Conservation (phyloP, 2,797 vertebrate species). For the Etheostoma nigrum region DNA sequence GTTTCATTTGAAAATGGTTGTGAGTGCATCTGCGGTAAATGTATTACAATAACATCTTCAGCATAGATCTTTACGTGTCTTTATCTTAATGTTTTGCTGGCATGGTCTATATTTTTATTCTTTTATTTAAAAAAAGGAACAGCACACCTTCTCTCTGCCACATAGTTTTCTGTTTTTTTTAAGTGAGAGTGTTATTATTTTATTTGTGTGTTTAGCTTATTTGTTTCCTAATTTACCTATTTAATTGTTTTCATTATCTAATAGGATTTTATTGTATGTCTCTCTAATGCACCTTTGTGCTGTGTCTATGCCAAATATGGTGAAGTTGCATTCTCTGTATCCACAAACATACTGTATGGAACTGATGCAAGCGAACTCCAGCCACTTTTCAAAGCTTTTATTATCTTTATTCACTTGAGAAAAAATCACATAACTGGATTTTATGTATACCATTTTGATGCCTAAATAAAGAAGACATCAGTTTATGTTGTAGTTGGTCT, state of each 20-base stretch:
- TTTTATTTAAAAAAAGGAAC: neutral
- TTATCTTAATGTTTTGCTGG: neutral
- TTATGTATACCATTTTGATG: too few species aligned
- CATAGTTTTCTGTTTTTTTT: neutral
- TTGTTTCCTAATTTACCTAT: neutral
- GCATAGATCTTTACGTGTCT: neutral
- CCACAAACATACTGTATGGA: too few species aligned
- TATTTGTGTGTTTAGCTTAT: too few species aligned
- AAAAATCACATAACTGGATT: too few species aligned
- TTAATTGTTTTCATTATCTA: neutral
- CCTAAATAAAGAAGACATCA: too few species aligned
- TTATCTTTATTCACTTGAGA: too few species aligned
- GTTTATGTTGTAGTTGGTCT: neutral
- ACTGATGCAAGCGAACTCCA: too few species aligned
- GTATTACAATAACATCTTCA: neutral
- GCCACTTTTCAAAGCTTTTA: too few species aligned
- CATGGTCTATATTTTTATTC: neutral
- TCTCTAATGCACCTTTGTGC: neutral
- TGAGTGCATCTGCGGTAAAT: neutral
- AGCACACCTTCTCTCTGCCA: neutral
- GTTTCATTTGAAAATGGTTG: neutral
- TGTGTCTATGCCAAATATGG: neutral
- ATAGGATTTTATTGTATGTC: neutral
- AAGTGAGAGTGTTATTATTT: too few species aligned
- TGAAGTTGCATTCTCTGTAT: neutral